Evolutionary conservation across 1,140 invertebrate species (phyloP), one percentile per base, ranked within the genome.

Genomic region (Papilio glaucus): DNA sequence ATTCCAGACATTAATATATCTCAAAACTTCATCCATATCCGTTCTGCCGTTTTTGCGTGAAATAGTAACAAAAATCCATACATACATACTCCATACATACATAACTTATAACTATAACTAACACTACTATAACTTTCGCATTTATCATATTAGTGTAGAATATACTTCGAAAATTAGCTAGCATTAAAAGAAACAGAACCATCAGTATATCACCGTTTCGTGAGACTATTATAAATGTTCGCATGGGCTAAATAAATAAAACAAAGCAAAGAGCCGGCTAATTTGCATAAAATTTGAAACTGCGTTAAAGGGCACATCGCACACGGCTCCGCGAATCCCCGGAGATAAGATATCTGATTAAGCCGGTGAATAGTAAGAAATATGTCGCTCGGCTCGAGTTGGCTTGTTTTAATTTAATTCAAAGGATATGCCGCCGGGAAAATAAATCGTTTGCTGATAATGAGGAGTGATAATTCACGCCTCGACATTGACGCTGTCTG

Each of bases 391-490:
- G 70, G 62, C 41, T 60, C 77, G 76, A 84, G 75, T 72, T 79
- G 79, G 80, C 79, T 82, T 79, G 77, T 80, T 83, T 88, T 84
- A 86, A 81, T 85, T 86, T 83, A 86, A 87, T 84, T 84, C 85
- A 89, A 89, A 89, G 86, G 79, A 78, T 85, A 77, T 80, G 82
- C 85, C 84, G 85, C 79, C 77, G 71, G 75, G 77, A 84, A 81
- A 83, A 85, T 86, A 84, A 87, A 82, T 85, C 74, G 77, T 77
- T 81, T 73, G 76, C 83, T 77, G 84, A 89, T 89, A 89, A 88
- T 86, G 80, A 83, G 79, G 73, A 85, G 85, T 81, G 85, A 88
- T 88, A 88, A 89, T 86, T 87, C 82, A 79, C 85, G 78, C 83
- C 75, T 73, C 74, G 71, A 76, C 75, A 21, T n/a, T 75, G 72